phyloP scores from a whole-genome alignment of 2,113 vertebrate species.

The Camelus dromedarius region DNA sequence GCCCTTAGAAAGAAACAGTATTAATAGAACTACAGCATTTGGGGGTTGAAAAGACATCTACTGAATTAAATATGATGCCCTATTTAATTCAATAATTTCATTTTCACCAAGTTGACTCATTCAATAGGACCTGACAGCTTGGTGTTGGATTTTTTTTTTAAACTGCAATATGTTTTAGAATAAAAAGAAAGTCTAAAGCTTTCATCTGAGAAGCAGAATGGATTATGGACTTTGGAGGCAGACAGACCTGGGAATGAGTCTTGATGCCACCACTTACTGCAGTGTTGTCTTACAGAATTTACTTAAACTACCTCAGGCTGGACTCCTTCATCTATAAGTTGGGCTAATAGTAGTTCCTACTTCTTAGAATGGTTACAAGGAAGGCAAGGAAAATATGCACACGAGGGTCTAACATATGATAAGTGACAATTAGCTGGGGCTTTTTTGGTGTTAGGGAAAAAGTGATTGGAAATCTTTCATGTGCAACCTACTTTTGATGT shows the following conservation, averaged over 20 bases:
- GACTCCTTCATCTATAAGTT: background rate
- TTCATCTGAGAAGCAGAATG: background rate
- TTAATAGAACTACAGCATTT: conserved; percentile 8
- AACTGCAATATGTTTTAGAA: background rate
- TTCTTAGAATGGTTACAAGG: background rate
- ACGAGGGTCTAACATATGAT: background rate
- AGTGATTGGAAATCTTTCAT: background rate
- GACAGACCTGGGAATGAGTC: background rate
- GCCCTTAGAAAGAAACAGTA: background rate
- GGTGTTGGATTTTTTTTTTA: background rate
- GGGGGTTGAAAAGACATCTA: background rate
- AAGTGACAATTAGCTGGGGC: background rate
- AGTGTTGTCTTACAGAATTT: background rate
- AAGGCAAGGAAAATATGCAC: background rate
- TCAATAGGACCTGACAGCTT: background rate
- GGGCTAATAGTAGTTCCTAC: background rate
- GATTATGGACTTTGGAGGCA: background rate
- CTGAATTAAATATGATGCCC: conserved; percentile 21
- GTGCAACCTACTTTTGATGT: background rate
- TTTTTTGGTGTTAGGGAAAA: background rate
- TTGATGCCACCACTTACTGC: background rate
- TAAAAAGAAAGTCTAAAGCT: background rate
- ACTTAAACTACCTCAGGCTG: background rate
- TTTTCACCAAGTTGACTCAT: background rate
- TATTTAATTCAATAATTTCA: conserved; percentile 11